Base-by-base conservation (phyloP, 2,797 vertebrate genomes). In the Nyctalus aviator region DNA sequence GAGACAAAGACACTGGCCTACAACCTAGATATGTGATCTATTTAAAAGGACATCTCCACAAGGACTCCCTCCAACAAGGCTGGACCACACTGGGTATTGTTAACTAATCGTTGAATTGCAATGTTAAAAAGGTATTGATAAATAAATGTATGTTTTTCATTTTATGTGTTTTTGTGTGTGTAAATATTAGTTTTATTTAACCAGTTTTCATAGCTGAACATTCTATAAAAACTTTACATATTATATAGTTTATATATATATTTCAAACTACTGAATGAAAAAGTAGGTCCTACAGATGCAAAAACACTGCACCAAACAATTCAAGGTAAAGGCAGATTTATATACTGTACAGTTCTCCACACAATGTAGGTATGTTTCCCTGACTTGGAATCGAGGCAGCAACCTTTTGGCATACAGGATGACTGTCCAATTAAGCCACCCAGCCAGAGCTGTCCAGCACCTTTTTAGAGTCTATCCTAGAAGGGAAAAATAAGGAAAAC, bases 111-210 rank as follows among this genome's bases (percentile, higher is more conserved):
- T 20, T 76, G 46, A 32, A 17, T 32, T 50, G 48, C 17, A 76
- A 53, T n/a, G n/a, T 53, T 76, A 50, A 76, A 76, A 76, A 50
- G 11, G 3, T 41, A 41, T 41, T 23, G 23, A 25, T 41, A 41
- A 41, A 71, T 71, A 25, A 41, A 71, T 41, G 5, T 35, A 32
- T 21, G 66, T 68, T 68, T 68, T 68, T 35, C 32, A 35, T 35
- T 68, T 68, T 68, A 64, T 64, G 66, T 66, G 64, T 44, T 8
- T 44, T 8, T 66, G 64, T 68, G 17, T 98, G 98, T 98, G 98
- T 98, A 99, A 98, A 99, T 98, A 98, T 98, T 98, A 98, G 98
- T 98, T 99, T 99, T 99, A 99, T 99, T 99, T 98, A 98, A 98
- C 98, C 98, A 98, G 98, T 98, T 98, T 98, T 99, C 98, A 99